Base-by-base conservation (phyloP, 2,113 vertebrate species). In the Dasypus novemcinctus region DNA sequence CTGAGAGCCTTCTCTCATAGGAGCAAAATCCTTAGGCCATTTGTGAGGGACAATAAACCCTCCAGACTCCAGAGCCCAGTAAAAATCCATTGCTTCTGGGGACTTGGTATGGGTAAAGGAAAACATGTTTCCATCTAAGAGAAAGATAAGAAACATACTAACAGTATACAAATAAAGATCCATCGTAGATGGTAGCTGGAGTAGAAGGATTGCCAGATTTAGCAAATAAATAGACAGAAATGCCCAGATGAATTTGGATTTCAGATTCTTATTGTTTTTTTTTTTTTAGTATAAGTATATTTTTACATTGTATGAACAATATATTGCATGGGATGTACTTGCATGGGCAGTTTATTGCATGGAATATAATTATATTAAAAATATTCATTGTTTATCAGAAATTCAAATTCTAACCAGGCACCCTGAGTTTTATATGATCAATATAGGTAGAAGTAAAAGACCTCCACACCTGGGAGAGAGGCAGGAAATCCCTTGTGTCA, bases 181-280 rank as follows among this genome's bases (percentile, higher is more conserved):
- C 21, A 33, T 0, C 68, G 12, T 54, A 49, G n/a, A n/a, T n/a
- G n/a, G n/a, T n/a, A n/a, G n/a, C n/a, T n/a, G n/a, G 0, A 7
- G 25, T 27, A 95, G 68, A 92, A 2, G 6, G 46, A 49, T 49
- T 49, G 46, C 8, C 46, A 49, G 46, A 49, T 49, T 49, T 49
- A 49, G 46, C 46, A 75, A 72, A 94, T 83, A 79, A 83, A 93
- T 61, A 69, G 71, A n/a, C 25, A 92, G 46, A 2, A 7, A 75
- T 17, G 52, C 18, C 5, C 31, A 87, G 10, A 87, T 63, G 72
- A 59, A 38, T 89, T 94, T 81, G 20, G 66, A 68, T 59, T 61
- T 72, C 36, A 90, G 90, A 85, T 8, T 64, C 7, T 46, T 46
- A 46, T 11, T 49, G 46, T 49, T 49, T 49, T 49, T 49, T 25